Base-by-base conservation (phyloP, 2,113 vertebrate species). In the Tinamus guttatus region DNA sequence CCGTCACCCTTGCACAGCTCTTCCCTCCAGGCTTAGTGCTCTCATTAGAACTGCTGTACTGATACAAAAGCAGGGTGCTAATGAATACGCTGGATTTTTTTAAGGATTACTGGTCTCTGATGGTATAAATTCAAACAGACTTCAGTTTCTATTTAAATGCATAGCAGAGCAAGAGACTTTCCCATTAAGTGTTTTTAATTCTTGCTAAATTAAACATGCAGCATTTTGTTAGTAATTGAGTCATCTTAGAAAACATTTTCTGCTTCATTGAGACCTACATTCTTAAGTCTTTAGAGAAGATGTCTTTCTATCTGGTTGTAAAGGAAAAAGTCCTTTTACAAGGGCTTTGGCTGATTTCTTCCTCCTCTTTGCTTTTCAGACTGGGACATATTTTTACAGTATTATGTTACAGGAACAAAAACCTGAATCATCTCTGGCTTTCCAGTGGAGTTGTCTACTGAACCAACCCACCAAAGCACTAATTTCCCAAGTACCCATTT, bases 61-160 rank as follows among this genome's bases (percentile, higher is more conserved):
- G 32, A 28, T 45, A 73, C n/a, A 24, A 71, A 91, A 69, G 30
- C 19, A 32, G 4, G 13, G 20, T 64, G 65, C 36, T 92, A 56
- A 41, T 56, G 32, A 62, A 82, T 77, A 68, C 7, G 32, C 10
- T 64, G 40, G 16, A 85, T 74, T 15, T 9, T 67, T 83, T n/a
- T 19, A 63, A 77, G 49, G 73, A 81, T 17, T 25, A 36, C 38
- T 38, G 1, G 16, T 73, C 9, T 52, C 28, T 60, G 22, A 7
- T 58, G n/a, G 32, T 76, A 62, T 78, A 84, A 69, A 62, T 89
- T 85, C 18, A 64, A 68, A 58, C 40, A 3, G 24, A 9, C 8
- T 87, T 94, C 80, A 84, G 27, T 59, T 92, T 84, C 59, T 93
- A 18, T 70, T 89, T 94, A 68, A 87, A 81, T 71, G 32, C 30